phyloP scores from a whole-genome alignment of 2,888 invertebrate species.

The Andrena praecox region DNA sequence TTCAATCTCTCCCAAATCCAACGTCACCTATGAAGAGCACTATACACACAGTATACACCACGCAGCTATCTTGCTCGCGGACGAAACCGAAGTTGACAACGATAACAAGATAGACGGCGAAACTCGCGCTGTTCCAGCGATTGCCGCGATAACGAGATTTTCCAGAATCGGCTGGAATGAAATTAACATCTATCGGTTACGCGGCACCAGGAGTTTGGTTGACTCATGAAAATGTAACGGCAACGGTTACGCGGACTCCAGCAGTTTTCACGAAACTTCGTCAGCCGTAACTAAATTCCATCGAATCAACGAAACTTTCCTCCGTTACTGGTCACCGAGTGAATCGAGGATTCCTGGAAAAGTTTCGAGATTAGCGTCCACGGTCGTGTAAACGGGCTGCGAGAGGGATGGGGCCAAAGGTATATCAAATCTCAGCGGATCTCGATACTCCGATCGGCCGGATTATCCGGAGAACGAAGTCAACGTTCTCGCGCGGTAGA shows the following conservation, averaged over 20 bases:
- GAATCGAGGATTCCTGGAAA: slow-evolving; percentile 50
- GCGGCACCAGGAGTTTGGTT: slow-evolving; percentile 41
- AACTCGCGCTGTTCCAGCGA: slow-evolving; percentile 30
- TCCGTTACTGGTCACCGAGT: slow-evolving; percentile 11
- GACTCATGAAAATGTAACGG: slow-evolving; percentile 63
- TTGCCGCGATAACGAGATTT: slow-evolving; percentile 54
- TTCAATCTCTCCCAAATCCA: slow-evolving; percentile 7
- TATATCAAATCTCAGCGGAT: slow-evolving; percentile 7
- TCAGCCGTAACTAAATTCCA: slow-evolving; percentile 59
- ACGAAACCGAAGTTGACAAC: slow-evolving; percentile 43
- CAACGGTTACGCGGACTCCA: slow-evolving; percentile 30
- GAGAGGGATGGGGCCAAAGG: slow-evolving; percentile 14
- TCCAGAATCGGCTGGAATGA: slow-evolving; percentile 38
- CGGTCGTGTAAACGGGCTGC: slow-evolving; percentile 42
- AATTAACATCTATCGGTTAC: slow-evolving; percentile 65
- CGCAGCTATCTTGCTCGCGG: not conserved
- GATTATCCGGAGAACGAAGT: slow-evolving; percentile 11
- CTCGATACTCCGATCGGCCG: slow-evolving; percentile 15
- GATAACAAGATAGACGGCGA: slow-evolving; percentile 40
- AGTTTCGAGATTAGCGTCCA: slow-evolving; percentile 49
- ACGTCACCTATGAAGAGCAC: not conserved
- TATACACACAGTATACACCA: not conserved
- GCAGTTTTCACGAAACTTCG: slow-evolving; percentile 56
- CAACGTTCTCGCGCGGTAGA: not conserved
- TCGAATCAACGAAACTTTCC: slow-evolving; percentile 62